These are phyloP conservation scores for Craniophora ligustri DNA, from an alignment of 2,888 invertebrate genomes.

Conservation along the genomic window DNA sequence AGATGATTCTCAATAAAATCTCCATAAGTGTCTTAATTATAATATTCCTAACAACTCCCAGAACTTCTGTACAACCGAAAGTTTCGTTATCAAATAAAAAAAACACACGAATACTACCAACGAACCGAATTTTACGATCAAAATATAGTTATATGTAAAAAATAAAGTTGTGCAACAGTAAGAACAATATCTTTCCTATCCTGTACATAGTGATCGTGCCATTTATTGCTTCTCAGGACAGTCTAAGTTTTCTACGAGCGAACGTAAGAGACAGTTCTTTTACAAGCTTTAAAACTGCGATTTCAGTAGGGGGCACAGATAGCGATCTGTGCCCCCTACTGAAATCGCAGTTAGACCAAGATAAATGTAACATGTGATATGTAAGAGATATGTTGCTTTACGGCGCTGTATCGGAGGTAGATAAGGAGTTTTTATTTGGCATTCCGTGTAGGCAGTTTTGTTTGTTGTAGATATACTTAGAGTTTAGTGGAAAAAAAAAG, in stretches of 20 bases:
- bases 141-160: conserved; percentile 33
- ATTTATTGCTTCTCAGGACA: conserved; percentile 82
- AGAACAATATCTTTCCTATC: conserved; percentile 73
- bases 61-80: too few relatives aligned
- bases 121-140: conserved; percentile 19
- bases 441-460: background rate
- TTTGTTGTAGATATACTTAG: background rate
- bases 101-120: background rate
- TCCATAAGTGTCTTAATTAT: too few relatives aligned
- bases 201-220: conserved; percentile 76
- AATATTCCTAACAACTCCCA: too few relatives aligned
- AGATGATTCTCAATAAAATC: too few relatives aligned
- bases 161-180: conserved; percentile 56
- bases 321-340: conserved; percentile 56
- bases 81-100: too few relatives aligned
- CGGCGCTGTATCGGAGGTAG: conserved; percentile 25
- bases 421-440: conserved; percentile 4
- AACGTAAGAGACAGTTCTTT: conserved; percentile 78
- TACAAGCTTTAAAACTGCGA: conserved; percentile 82
- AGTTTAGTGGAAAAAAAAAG: too few relatives aligned
- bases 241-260: conserved; percentile 78
- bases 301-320: too few relatives aligned
- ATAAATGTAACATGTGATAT: conserved; percentile 52
- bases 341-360: conserved; percentile 49
- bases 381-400: conserved; percentile 41